phyloP scores from a whole-genome alignment of 2,113 vertebrate genomes.

The Gymnorhina tibicen region DNA sequence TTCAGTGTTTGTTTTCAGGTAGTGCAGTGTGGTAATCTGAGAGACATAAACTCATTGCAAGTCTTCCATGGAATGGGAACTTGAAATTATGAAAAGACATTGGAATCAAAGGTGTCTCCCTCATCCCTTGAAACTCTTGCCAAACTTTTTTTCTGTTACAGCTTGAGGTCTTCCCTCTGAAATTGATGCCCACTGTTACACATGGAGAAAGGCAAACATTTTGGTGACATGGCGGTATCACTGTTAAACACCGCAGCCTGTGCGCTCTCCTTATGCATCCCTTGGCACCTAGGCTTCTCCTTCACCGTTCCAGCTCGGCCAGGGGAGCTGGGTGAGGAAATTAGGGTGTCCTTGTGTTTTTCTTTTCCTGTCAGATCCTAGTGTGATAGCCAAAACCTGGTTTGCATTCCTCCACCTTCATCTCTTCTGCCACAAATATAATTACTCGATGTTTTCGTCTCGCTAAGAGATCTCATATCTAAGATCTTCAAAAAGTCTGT shows the following conservation, averaged over 20 bases:
- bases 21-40: neutral
- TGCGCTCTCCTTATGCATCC: neutral
- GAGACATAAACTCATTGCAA: neutral
- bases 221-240: neutral
- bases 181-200: neutral
- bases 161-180: neutral
- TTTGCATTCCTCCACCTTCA: neutral
- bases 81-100: neutral
- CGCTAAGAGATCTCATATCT: neutral
- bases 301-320: neutral
- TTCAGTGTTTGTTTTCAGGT: neutral
- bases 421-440: neutral
- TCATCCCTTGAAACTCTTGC: neutral
- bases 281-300: neutral
- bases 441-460: neutral
- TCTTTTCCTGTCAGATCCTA: neutral
- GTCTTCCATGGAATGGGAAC: neutral
- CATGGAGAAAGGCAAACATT: neutral
- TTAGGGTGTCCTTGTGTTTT: neutral
- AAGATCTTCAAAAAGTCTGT: slow-evolving; percentile 22
- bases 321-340: neutral
- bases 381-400: neutral
- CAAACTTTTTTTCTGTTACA: neutral
- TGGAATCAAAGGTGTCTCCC: neutral
- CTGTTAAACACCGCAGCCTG: rapidly evolving